Evolutionary conservation across 2,113 vertebrate genomes (phyloP), one percentile per base, ranked within the genome.

Genomic region (Antennarius striatus): DNA sequence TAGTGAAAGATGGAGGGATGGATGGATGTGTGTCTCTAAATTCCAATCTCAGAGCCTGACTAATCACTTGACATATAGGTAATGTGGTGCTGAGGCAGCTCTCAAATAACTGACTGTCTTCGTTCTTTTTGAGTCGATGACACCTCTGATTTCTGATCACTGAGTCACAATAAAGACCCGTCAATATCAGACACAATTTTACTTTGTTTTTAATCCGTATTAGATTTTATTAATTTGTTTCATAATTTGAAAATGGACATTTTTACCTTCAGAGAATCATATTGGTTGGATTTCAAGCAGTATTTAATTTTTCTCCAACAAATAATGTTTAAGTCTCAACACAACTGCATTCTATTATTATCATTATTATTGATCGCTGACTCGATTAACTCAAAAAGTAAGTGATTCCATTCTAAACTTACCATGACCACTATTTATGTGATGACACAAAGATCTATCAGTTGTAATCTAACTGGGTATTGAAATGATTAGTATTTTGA

Each of bases 41-140:
- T 51, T 79, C 70, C 47, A 59, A 54, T 59, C 71, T 75, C 56
- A 63, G 54, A 60, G 29, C 32, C 63, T 56, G 69, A 83, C 79
- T 79, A 75, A 81, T 83, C 49, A 45, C 71, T 74, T 54, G 74
- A 87, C 58, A 54, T 68, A 68, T 55, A 16, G 66, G 48, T 77
- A 65, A 76, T 72, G 59, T 50, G 52, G 29, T 64, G 71, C 71
- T 72, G 79, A 80, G 59, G 57, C 73, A 73, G 71, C 76, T 77
- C 75, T 56, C 72, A 48, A 77, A 73, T 71, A 75, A 75, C 73
- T 10, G 32, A 49, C 54, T 59, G 57, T 56, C 68, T 43, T 49
- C 6, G 51, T 66, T 68, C 56, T 72, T 47, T 73, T 59, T 29
- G 79, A 73, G 43, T 60, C 50, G 12, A 45, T 14, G 40, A 29